phyloP scores from a whole-genome alignment of 2,797 vertebrate species.

The Sebastes diaconus region DNA sequence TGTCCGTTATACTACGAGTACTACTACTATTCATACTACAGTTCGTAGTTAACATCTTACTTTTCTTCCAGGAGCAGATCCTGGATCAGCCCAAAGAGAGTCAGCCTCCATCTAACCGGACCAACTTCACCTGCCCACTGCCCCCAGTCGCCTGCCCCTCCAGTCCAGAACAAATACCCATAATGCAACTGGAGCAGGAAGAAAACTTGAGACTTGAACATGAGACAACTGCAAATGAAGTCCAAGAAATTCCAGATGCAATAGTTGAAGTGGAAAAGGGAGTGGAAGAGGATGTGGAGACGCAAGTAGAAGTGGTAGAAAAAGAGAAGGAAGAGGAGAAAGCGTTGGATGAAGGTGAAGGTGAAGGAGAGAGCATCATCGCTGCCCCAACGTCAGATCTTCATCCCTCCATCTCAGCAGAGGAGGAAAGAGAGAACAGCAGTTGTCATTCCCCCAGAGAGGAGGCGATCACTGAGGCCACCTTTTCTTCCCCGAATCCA shows the following conservation, averaged over 20 bases:
- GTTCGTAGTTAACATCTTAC: background rate
- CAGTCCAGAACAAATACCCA: constrained; percentile 15
- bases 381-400: background rate
- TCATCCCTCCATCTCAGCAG: background rate
- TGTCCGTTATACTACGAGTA: background rate
- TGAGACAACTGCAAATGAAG: background rate
- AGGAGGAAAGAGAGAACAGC: background rate
- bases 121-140: constrained; percentile 66
- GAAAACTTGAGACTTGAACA: background rate
- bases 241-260: constrained; percentile 3
- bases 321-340: background rate
- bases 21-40: background rate
- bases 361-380: background rate
- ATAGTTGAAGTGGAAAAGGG: background rate
- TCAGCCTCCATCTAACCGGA: background rate
- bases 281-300: background rate
- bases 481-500: background rate
- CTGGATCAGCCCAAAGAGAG: constrained; percentile 34
- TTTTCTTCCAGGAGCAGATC: constrained; percentile 46
- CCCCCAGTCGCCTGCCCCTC: constrained; percentile 36
- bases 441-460: background rate
- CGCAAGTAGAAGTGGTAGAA: background rate
- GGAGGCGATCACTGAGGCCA: background rate
- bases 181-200: constrained; percentile 29
- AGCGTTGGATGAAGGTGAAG: background rate